phyloP scores from a whole-genome alignment of 2,888 invertebrate species.

The Argyresthia goedartella region DNA sequence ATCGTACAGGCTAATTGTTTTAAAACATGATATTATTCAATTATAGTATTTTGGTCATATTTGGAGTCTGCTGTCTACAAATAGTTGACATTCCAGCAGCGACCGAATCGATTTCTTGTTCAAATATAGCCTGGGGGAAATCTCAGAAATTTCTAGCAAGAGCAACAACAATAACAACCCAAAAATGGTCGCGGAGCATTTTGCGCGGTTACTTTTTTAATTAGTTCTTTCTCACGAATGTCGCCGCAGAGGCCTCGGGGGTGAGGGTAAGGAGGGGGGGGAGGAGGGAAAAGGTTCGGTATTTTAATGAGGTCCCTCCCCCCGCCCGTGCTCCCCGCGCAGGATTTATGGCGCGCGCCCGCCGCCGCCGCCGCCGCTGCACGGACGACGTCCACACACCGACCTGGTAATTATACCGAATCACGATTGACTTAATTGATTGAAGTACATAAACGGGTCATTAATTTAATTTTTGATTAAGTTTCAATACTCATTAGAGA shows the following conservation, averaged over 20 bases:
- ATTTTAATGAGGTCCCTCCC: conserved; percentile 49
- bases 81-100: no score
- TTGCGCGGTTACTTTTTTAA: neutral
- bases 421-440: conserved; percentile 19
- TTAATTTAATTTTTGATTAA: neutral
- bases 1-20: no score
- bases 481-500: neutral
- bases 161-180: no score
- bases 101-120: no score
- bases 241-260: neutral
- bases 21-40: no score
- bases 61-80: no score
- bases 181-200: no score
- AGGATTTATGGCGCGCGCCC: neutral
- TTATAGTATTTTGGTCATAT: no score
- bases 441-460: neutral
- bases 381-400: neutral
- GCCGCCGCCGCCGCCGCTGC: neutral
- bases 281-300: conserved; percentile 33
- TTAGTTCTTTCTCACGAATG: conserved; percentile 44
- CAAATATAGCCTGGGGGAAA: no score
- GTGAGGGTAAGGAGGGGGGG: conserved; percentile 10
- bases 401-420: neutral
- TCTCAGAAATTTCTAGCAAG: no score
- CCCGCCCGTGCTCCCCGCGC: neutral